Evolutionary conservation across 2,797 vertebrate genomes (phyloP).

Genomic region (Eulemur mongoz): DNA sequence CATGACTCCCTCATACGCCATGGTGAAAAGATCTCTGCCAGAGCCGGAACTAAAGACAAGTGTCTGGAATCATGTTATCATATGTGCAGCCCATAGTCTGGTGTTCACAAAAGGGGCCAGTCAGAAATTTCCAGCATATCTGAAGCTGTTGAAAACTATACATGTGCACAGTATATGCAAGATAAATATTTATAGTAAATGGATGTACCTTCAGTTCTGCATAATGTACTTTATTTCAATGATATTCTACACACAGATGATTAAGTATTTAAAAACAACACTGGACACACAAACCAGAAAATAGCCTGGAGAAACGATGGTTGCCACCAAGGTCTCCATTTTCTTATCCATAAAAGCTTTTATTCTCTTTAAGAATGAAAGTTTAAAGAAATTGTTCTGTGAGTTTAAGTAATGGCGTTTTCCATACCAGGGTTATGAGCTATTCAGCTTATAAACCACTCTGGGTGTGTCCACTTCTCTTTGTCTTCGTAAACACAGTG

Average conservation of each 20-base stretch:
- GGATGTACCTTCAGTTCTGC: background rate
- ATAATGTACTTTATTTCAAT: background rate
- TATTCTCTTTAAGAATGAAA: background rate
- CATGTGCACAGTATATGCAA: background rate
- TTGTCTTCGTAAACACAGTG: conserved; percentile 15
- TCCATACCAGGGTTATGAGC: background rate
- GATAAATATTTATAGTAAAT: background rate
- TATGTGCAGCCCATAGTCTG: background rate
- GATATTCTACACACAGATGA: background rate
- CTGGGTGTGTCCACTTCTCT: background rate
- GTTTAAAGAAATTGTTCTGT: conserved; percentile 5
- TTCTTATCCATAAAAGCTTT: background rate
- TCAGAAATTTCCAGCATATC: background rate
- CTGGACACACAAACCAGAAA: background rate
- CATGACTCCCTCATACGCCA: background rate
- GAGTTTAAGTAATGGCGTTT: conserved; percentile 22
- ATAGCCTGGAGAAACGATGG: background rate
- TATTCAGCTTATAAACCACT: background rate
- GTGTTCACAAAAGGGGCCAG: background rate
- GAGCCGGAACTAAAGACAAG: background rate
- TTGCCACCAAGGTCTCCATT: background rate
- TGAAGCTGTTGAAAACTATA: background rate
- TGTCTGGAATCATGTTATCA: background rate
- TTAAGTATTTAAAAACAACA: background rate
- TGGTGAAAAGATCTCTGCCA: background rate